Base-by-base conservation (phyloP, 2,888 invertebrate species). In the Andrena hattorfiana region DNA sequence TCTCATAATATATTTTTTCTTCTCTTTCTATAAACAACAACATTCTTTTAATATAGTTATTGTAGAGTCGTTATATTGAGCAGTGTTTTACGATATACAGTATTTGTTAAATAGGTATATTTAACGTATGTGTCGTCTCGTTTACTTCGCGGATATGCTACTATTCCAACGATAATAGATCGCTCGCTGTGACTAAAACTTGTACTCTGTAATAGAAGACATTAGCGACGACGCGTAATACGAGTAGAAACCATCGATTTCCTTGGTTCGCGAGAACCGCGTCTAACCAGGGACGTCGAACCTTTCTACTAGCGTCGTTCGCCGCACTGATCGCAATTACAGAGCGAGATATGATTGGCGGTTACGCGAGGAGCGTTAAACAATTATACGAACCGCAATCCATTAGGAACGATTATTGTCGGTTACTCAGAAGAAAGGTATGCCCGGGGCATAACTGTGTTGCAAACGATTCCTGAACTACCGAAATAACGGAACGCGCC, bases 1-100 rank as follows among this genome's bases (percentile, higher is more conserved):
- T 88, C 84, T 88, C 82, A 84, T 87, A 90, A 90, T 91, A 90
- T 91, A 89, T 87, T 89, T 85, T 69, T 66, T 73, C 56, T 59
- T 72, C 76, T 69, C 75, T 86, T 89, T 89, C 91, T 92, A 92
- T 92, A 90, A 92, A 92, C 90, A 92, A 92, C 91, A 92, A 91
- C 89, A 88, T 90, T 88, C 85, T 87, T 86, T 90, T 86, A 88
- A 91, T 90, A 90, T 92, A 90, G 86, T 90, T 90, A 89, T 89
- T 89, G 86, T 92, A 89, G 89, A 90, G 89, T 90, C 90, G 90
- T 89, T 92, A 91, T 91, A 91, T 92, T 93, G 93, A 93, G 93
- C 92, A 92, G 92, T 89, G 89, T 90, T 89, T 88, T 80, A 84
- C 77, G 87, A 88, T 86, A 88, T 85, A 88, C 87, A 81, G 59